Conservation (phyloP, 1,140 invertebrate species). For the Drosophila littoralis region DNA sequence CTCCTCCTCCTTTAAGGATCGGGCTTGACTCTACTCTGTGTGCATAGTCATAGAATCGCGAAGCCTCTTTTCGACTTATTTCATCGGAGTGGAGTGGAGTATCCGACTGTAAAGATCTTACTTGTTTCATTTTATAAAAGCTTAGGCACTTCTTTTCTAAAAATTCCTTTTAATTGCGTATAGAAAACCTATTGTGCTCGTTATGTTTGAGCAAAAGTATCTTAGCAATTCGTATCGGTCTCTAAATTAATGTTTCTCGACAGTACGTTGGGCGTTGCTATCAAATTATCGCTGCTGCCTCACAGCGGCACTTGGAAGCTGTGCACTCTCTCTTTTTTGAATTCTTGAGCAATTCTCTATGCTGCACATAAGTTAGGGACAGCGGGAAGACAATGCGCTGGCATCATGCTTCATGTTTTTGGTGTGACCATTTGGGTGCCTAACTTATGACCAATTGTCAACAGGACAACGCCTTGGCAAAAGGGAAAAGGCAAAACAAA, state of each 20-base stretch:
- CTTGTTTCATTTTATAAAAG: too few species aligned
- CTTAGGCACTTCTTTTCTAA: too few species aligned
- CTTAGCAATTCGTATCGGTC: background rate
- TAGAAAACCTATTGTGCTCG: too few species aligned
- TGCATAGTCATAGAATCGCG: too few species aligned
- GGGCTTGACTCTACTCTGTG: too few species aligned
- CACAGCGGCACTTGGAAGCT: constrained; percentile 35
- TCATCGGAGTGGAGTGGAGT: too few species aligned
- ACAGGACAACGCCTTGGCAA: constrained; percentile 48
- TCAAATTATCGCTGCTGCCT: constrained; percentile 62
- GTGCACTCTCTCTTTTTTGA: constrained; percentile 27
- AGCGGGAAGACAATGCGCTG: constrained; percentile 66
- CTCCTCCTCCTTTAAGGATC: too few species aligned
- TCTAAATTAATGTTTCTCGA: constrained; percentile 61
- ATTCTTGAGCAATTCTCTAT: constrained; percentile 32
- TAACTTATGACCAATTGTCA: constrained; percentile 73
- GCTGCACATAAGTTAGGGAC: constrained; percentile 56
- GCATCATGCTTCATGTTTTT: constrained; percentile 63
- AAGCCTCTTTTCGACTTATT: too few species aligned
- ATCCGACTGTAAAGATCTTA: too few species aligned
- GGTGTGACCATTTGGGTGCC: constrained; percentile 48
- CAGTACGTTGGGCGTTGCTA: constrained; percentile 54
- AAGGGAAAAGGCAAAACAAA: constrained; percentile 76
- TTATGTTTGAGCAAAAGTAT: too few species aligned
- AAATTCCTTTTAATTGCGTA: too few species aligned